Evolutionary conservation across 2,888 invertebrate genomes (phyloP), one percentile per base, ranked within the genome.

Genomic region (Sinelater perroti): DNA sequence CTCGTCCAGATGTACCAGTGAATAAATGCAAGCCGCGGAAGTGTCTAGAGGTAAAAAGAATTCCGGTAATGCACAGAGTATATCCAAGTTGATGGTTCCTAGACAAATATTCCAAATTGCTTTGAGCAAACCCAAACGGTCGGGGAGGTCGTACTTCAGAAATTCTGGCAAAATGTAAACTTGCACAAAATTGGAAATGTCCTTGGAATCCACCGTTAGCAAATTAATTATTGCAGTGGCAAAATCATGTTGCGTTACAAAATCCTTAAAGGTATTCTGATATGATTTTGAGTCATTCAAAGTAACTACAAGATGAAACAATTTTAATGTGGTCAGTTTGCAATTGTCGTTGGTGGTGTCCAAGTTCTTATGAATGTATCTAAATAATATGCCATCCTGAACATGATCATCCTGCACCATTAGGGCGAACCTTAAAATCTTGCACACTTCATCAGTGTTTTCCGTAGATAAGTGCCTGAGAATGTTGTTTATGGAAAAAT

Each of bases 351-450:
- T 17, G 6, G 13, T 10, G 16, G 21, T 5, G 11, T 2, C 16
- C 4, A 21, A 40, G 26, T 47, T 36, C 24, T 26, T 17, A 7
- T 24, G n/a, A 16, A 56, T 46, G 31, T 20, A 44, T 10, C 44
- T 17, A 14, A 56, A 6, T 20, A 53, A 40, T 1, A 6, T 7
- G 2, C 10, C n/a, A 16, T 47, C 47, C 17, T 58, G 47, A 13
- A 13, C 3, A n/a, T 53, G 31, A 35, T 56, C 21, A 10, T 26
- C 7, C 50, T 62, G 62, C 17, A 62, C 47, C 36, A 44, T 36
- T 33, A 61, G 46, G 1, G 36, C 56, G 7, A 54, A 3, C 16
- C 21, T 38, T 24, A 63, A 26, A 21, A 58, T 21, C 8, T 20
- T 8, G 28, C 53, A 58, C 6, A 58, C 26, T 17, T 50, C 36